Base-by-base conservation (phyloP, 1,140 invertebrate species). In the Diachasma alloeum region DNA sequence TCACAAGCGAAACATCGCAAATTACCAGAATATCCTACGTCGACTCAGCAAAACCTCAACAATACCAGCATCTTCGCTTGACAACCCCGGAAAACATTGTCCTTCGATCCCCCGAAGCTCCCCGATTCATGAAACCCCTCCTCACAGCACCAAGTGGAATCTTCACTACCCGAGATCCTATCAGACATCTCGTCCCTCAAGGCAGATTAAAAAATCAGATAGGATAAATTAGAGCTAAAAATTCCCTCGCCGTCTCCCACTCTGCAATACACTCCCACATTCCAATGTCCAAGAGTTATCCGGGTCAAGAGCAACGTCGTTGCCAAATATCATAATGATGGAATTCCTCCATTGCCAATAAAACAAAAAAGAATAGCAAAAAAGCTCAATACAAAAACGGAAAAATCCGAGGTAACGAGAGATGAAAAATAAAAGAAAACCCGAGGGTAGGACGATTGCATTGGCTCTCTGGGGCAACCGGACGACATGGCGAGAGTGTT, bases 301-400 rank as follows among this genome's bases (percentile, higher is more conserved):
- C 24, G 59, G 59, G 59, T 63, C 59, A 63, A 63, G 59, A 63
- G 11, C 59, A 19, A 9, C 59, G 15, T 26, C 59, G 24, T 63
- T 31, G 59, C 59, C 59, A 63, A 63, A 63, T 15, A 63, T 63
- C 10, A 63, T 63, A 31, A 63, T 63, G 59, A 63, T 63, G 24
- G 19, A 63, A 70, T 75, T 42, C 69, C 74, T 78, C 44, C 59
- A 53, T 69, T 24, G 46, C 37, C 39, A 69, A 75, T 36, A 48
- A 53, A 66, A 72, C 15, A 24, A 26, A 68, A 59, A 48, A 42
- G 39, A 63, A 22, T 13, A n/a, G 42, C 15, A 26, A 42, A 74
- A 24, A 19, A 22, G 17, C 48, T 13, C n/a, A 22, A 19, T 19
- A 56, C n/a, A 22, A 56, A 56, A 19, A 19, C 15, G 44, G n/a